These are phyloP conservation scores for Eulemur coronatus DNA, from an alignment of 2,797 vertebrate genomes.

Conservation along the genomic window DNA sequence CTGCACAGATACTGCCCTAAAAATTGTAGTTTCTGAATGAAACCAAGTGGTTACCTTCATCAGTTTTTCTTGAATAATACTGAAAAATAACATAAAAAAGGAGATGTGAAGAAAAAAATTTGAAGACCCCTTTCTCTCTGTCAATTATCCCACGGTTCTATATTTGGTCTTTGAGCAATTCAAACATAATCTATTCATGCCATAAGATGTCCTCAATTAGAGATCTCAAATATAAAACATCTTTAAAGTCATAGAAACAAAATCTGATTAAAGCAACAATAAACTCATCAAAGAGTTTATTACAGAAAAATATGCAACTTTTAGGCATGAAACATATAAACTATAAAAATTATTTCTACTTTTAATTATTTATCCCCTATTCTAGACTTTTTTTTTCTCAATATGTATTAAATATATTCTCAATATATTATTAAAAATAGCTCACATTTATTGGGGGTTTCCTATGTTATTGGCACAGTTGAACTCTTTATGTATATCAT, in stretches of 20 bases:
- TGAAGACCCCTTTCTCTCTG: background rate
- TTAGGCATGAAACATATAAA: background rate
- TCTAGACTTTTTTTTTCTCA: background rate
- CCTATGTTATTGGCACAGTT: background rate
- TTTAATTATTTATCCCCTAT: background rate
- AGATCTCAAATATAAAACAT: background rate
- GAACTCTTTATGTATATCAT: background rate
- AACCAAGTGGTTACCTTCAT: background rate
- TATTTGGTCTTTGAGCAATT: slow-evolving; percentile 18
- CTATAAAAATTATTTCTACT: background rate
- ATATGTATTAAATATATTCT: background rate
- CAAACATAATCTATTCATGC: background rate
- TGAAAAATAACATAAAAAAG: background rate
- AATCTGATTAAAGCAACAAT: background rate
- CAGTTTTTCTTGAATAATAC: background rate
- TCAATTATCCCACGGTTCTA: background rate
- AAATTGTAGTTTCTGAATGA: background rate
- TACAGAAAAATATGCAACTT: background rate
- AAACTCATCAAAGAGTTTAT: background rate
- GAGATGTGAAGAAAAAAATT: background rate
- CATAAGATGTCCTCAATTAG: background rate
- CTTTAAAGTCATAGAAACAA: background rate
- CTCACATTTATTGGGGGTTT: background rate
- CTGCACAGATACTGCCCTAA: background rate
- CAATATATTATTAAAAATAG: background rate